A percentile compares a stretch with the other conserved stretches of the same genome.
Evolutionary conservation across 2,113 vertebrate species (phyloP).

Genomic region (Pseudopodoces humilis): DNA sequence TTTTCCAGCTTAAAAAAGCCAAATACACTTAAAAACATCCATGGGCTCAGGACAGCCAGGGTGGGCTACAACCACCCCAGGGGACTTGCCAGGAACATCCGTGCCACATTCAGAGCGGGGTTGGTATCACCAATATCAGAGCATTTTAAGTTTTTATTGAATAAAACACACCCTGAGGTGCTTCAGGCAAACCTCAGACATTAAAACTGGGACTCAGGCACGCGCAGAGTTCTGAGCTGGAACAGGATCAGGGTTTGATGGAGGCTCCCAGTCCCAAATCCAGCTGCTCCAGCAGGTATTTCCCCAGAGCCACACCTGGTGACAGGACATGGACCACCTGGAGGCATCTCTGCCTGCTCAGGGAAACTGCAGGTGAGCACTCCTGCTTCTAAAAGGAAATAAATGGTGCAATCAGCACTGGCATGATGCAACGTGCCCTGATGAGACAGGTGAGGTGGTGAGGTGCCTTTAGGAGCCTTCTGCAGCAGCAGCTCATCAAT

Average conservation of each 20-base stretch:
- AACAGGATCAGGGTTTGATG: not conserved
- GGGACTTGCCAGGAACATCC: not conserved
- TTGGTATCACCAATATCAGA: not conserved
- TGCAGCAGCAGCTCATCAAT: not conserved
- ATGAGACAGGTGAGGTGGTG: not conserved
- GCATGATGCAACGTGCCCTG: fast-evolving
- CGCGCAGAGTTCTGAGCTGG: fast-evolving
- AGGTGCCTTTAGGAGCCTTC: not conserved
- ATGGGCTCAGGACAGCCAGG: not conserved
- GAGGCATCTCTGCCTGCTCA: not conserved
- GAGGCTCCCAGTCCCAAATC: not conserved
- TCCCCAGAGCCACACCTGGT: not conserved
- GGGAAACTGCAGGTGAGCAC: not conserved
- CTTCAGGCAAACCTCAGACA: not conserved
- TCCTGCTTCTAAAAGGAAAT: not conserved
- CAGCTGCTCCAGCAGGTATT: not conserved
- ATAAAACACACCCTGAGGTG: not conserved
- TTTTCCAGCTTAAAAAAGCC: not conserved
- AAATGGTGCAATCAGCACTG: not conserved
- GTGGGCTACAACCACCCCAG: not conserved
- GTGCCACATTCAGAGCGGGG: fast-evolving
- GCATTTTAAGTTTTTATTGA: not conserved
- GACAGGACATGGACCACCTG: fast-evolving
- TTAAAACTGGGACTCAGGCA: not conserved
- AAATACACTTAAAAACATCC: not conserved